These are phyloP conservation scores for Pangasianodon hypophthalmus DNA, from an alignment of 2,113 vertebrate genomes.

Conservation along the genomic window DNA sequence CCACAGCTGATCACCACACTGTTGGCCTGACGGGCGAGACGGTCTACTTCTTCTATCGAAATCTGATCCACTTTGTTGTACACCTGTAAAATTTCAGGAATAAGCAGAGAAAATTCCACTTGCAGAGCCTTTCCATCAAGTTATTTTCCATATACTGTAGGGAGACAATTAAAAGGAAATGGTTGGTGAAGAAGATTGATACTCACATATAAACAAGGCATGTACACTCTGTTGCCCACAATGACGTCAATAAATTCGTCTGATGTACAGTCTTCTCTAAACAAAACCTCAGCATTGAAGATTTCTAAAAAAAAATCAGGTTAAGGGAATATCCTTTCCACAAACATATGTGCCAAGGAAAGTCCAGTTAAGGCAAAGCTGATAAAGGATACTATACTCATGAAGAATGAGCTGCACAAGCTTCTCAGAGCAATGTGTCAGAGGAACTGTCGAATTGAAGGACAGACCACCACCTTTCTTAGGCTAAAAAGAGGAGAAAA, in stretches of 20 bases:
- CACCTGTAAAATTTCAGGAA: conserved; percentile 75
- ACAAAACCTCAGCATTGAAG: conserved; percentile 97
- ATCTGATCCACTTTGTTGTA: conserved; percentile 99
- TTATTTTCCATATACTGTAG: not conserved
- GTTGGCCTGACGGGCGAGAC: conserved; percentile 85
- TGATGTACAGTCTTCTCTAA: conserved; percentile 91
- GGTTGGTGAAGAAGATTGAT: not conserved
- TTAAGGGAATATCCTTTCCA: conserved; percentile 70
- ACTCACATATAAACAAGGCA: conserved; percentile 97
- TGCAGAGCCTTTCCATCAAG: not conserved
- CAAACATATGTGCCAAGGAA: not conserved
- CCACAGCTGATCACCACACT: conserved; percentile 98
- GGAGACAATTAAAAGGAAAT: not conserved
- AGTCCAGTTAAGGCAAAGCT: not conserved
- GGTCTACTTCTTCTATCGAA: conserved; percentile 96
- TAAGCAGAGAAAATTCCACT: not conserved
- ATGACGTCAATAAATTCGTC: conserved; percentile 98
- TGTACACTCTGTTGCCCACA: conserved; percentile 97
- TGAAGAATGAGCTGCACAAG: conserved; percentile 96
- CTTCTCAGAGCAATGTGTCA: conserved; percentile 96
- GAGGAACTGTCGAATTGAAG: conserved; percentile 92
- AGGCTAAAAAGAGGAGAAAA: conserved; percentile 72
- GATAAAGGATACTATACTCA: conserved; percentile 96
- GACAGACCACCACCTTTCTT: conserved; percentile 98
- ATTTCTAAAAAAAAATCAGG: conserved; percentile 80